A percentile compares a stretch with the other conserved stretches of the same genome.
Evolutionary conservation across 1,140 invertebrate species (phyloP).

Genomic region (Megalopta genalis): DNA sequence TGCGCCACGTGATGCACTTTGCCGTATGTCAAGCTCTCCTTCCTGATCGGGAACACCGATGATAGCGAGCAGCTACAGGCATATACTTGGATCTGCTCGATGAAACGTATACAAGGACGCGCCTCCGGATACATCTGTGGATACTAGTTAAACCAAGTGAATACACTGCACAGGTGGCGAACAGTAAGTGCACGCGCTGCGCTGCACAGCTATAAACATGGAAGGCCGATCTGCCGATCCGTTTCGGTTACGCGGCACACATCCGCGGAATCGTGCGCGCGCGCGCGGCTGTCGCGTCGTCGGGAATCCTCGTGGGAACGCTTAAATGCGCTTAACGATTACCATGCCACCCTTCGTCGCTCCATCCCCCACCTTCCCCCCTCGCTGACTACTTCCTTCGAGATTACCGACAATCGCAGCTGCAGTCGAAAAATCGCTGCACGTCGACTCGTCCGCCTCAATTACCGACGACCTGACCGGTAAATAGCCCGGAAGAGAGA

Average conservation of each 20-base stretch:
- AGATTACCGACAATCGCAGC: slow-evolving; percentile 1
- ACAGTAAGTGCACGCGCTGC: slow-evolving; percentile 52
- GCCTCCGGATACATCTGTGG: slow-evolving; percentile 20
- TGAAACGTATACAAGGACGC: slow-evolving; percentile 48
- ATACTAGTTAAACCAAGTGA: slow-evolving; percentile 48
- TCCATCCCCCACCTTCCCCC: no score
- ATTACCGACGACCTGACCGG: slow-evolving; percentile 5
- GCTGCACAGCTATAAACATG: slow-evolving; percentile 53
- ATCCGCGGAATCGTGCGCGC: slow-evolving; percentile 34
- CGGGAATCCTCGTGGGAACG: slow-evolving; percentile 57
- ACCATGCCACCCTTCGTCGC: not conserved
- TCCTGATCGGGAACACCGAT: slow-evolving; percentile 45
- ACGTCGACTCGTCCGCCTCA: not conserved
- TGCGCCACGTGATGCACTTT: slow-evolving; percentile 28
- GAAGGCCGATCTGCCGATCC: slow-evolving; percentile 49
- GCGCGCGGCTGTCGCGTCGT: not conserved
- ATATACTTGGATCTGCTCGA: slow-evolving; percentile 34
- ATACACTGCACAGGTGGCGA: slow-evolving; percentile 51
- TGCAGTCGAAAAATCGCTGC: not conserved
- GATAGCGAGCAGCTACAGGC: slow-evolving; percentile 19
- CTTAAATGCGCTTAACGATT: slow-evolving; percentile 55
- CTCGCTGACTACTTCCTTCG: not conserved
- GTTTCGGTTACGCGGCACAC: slow-evolving; percentile 52
- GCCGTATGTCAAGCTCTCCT: slow-evolving; percentile 39
- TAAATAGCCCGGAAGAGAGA: not conserved